Evolutionary conservation across 1,140 invertebrate genomes (phyloP).

Genomic region (Bombus waltoni): DNA sequence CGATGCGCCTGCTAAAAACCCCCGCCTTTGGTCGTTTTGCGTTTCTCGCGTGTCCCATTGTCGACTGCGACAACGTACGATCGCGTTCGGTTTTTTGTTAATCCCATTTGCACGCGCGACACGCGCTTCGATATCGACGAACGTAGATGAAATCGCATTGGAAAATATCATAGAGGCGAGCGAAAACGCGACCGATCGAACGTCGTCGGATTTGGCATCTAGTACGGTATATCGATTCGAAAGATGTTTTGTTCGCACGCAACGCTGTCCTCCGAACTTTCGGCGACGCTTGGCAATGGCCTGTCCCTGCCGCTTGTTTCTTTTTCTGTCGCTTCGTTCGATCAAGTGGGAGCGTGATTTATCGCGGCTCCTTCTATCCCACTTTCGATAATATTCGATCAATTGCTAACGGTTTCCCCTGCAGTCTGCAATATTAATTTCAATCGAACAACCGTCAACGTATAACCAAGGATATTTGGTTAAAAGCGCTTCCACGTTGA

Average conservation of each 20-base stretch:
- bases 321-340: neutral
- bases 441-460: neutral
- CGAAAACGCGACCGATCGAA: conserved; percentile 30
- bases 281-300: neutral
- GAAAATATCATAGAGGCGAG: conserved; percentile 43
- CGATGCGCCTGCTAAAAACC: neutral
- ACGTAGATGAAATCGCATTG: conserved; percentile 50
- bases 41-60: neutral
- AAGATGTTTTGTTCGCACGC: too few species aligned
- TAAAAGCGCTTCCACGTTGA: too few species aligned
- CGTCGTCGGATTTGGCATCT: too few species aligned
- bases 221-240: too few species aligned
- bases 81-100: conserved; percentile 34
- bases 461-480: too few species aligned
- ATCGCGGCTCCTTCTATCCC: too few species aligned
- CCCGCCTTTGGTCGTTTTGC: neutral
- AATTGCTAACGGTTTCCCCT: too few species aligned
- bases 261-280: neutral
- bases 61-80: conserved; percentile 45
- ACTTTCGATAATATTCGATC: too few species aligned
- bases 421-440: neutral
- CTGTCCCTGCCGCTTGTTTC: neutral
- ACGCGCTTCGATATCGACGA: conserved; percentile 48
- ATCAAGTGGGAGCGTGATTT: too few species aligned
- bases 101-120: conserved; percentile 22